Base-by-base conservation (phyloP, 2,797 vertebrate genomes). In the Ataeniobius toweri region DNA sequence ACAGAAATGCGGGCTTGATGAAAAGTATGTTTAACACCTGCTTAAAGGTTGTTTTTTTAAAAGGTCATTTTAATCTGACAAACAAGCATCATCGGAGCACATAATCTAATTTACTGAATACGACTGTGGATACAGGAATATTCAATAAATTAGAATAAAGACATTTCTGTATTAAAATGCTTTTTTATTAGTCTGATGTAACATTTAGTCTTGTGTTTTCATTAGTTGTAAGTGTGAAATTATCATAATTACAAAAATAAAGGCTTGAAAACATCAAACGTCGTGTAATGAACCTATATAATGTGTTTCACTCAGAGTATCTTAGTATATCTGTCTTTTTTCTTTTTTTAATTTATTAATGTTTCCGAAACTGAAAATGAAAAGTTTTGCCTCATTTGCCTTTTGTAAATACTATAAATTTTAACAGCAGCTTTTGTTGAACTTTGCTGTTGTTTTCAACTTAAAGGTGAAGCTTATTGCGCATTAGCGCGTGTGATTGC, bases 391-490 rank as follows among this genome's bases (percentile, higher is more conserved):
- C 36, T 36, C 36, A 36, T 36, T 36, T 3, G 36, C 36, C 36
- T 36, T 36, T 36, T 36, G 36, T 36, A 36, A 36, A 36, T 36
- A 3, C 44, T 7, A 46, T 46, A 46, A 46, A 46, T 46, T 10
- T 10, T 2, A 46, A 2, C 10, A 46, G 44, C 10, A 46, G 44
- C 44, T 46, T 7, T 46, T 46, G 44, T 46, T 7, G 16, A 39
- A 36, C 61, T 65, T 39, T 6, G 31, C 28, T 1, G 61, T 46
- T 46, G 44, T 65, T 36, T 39, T 9, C 28, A 68, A 68, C 39
- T 44, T 44, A 24, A 44, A 44, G 39, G 26, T 31, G 31, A 78
- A 80, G 55, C 56, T 78, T 77, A 84, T 87, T 89, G 86, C 20
- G 39, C 22, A 56, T 24, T 56, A n/a, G 67, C 36, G 78, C 76